Base-by-base conservation (phyloP, 1,140 invertebrate species). In the Drosophila ambigua region DNA sequence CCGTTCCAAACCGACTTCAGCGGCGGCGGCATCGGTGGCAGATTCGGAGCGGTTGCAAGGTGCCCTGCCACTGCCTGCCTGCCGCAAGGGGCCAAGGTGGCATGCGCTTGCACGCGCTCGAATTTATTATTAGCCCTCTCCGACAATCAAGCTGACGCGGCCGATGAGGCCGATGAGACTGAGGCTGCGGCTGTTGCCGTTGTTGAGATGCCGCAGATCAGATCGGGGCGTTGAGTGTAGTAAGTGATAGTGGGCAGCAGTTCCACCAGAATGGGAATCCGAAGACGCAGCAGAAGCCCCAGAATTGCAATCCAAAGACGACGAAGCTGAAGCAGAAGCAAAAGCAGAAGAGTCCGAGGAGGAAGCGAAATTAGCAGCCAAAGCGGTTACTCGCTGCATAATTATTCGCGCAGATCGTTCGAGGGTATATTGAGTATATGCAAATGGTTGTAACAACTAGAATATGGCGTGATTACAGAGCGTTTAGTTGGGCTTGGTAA, bases 41-140 rank as follows among this genome's bases (percentile, higher is more conserved):
- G 41, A 23, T 49, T 24, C 45, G 52, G 35, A 39, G 46, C 49
- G 51, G 76, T 61, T 61, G 54, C 62, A 57, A 62, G 66, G 55
- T 58, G 57, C 45, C 72, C 31, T 16, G 39, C 23, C 35, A 23
- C 39, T 24, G 43, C 31, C 43, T 8, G 44, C 49, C 43, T 39
- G 39, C 50, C 53, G 28, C 41, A 44, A 44, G 49, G 16, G 28
- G n/a, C 43, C 49, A 65, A 63, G 79, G 71, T 79, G 80, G 76
- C 79, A 79, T 83, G 80, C 77, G 80, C 72, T 79, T 87, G 83
- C 83, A 88, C 83, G 83, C 83, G 84, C 68, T 89, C 76, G 84
- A 83, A 83, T 88, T 88, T 88, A 88, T 88, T 89, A 88, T 88
- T 88, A 88, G 84, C 64, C 72, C 44, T 43, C 55, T 43, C 53